Conservation (phyloP, 2,113 vertebrate genomes). For the Clupea harengus region DNA sequence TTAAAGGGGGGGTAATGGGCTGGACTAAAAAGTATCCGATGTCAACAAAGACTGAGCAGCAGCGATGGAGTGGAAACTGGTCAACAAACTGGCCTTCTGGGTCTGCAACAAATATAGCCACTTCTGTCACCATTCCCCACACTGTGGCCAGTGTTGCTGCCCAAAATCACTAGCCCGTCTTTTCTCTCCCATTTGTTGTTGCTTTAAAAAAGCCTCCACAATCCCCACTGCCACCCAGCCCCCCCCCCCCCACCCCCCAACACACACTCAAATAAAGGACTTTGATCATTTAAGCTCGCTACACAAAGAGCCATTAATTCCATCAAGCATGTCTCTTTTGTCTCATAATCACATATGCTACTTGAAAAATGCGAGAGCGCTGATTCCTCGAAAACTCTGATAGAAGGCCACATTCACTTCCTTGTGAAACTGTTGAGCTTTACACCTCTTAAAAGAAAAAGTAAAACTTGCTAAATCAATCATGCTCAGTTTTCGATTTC, state of each 20-base stretch:
- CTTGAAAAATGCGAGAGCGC: constrained; percentile 48
- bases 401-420: constrained; percentile 46
- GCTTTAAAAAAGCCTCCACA: not conserved
- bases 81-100: too few relatives aligned
- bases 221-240: not conserved
- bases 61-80: constrained; percentile 37
- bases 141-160: too few relatives aligned
- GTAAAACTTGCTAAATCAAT: constrained; percentile 61
- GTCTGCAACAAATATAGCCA: constrained; percentile 48
- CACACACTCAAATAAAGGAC: constrained; percentile 22
- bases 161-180: constrained; percentile 37
- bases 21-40: constrained; percentile 47
- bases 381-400: constrained; percentile 33
- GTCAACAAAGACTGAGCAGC: constrained; percentile 51
- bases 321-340: constrained; percentile 24
- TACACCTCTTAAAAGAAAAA: constrained; percentile 54
- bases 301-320: constrained; percentile 38
- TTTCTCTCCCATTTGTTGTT: constrained; percentile 15
- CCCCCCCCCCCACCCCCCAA: not conserved
- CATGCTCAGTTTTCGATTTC: constrained; percentile 57
- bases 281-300: constrained; percentile 39
- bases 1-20: constrained; percentile 18
- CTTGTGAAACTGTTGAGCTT: constrained; percentile 44
- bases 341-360: constrained; percentile 48
- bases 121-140: constrained; percentile 39